Conservation (phyloP, 2,797 vertebrate species). For the Diglossa cyanea region DNA sequence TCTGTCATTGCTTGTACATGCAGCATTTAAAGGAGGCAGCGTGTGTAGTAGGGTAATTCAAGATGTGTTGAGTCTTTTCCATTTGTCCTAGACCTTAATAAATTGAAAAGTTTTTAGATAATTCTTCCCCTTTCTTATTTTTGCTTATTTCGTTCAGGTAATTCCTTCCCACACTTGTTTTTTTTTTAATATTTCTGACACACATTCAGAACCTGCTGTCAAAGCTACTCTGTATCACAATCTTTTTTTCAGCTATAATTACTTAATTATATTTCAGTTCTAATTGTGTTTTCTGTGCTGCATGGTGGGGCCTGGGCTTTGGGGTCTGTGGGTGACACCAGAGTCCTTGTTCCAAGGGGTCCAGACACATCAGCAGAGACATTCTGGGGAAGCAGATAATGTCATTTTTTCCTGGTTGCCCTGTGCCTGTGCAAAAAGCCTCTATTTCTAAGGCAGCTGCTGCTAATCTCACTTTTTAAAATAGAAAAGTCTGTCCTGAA, state of each 20-base stretch:
- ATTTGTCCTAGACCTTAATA: neutral
- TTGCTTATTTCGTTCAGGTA: neutral
- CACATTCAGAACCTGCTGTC: neutral
- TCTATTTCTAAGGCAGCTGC: neutral
- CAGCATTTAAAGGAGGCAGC: neutral
- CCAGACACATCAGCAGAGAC: neutral
- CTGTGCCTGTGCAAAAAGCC: neutral
- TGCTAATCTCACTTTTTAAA: neutral
- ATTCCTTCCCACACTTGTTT: neutral
- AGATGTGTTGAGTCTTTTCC: neutral
- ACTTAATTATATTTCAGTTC: neutral
- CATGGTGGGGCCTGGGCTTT: neutral
- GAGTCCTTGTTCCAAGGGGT: neutral
- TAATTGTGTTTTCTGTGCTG: neutral
- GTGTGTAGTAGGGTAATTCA: neutral
- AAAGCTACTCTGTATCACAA: neutral
- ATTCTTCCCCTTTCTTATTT: neutral
- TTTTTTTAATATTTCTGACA: neutral
- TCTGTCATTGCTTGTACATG: neutral
- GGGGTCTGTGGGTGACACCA: neutral
- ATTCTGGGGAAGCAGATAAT: neutral
- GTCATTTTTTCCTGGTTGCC: neutral
- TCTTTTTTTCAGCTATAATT: neutral
- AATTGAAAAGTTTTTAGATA: neutral
- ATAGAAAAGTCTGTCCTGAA: neutral